Base-by-base conservation (phyloP, 2,113 vertebrate species). In the Stomatorhinus ivindoensis region DNA sequence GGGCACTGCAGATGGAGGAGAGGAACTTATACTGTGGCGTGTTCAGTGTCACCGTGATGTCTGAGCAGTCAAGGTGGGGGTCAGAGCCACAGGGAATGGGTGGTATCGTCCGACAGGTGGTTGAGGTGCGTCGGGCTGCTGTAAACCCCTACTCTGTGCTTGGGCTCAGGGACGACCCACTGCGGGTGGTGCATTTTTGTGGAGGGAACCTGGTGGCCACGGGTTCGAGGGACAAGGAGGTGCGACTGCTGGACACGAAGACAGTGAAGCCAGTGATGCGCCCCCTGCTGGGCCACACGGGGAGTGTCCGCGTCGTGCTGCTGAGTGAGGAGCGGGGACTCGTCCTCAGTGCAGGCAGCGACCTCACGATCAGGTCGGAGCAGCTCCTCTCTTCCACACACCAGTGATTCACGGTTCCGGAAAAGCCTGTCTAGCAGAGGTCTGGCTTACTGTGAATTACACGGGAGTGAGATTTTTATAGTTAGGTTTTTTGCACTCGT, bases 1-100 rank as follows among this genome's bases (percentile, higher is more conserved):
- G 92, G 24, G 90, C n/a, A 0, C 85, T 98, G 0, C 65, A 91
- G 87, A 92, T 97, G 96, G 97, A 99, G 82, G 98, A 99, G 90
- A 95, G 96, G 89, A 99, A 99, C 53, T 90, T 99, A 42, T 99
- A 96, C 91, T 99, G 98, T 82, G 95, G 96, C 19, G 91, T 93
- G 27, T 98, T 97, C 88, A 97, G 95, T 13, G 91, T 93, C 47
- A 90, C 21, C 2, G 91, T 97, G 76, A 92, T 99, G 48, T 89
- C 94, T 10, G 92, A 96, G n/a, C 93, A 87, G 97, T 99, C 17
- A 8, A 48, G 83, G 21, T 82, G 53, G 17, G 55, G 50, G 7
- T 61, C 31, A 44, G 42, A 10, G 17, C 8, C 27, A 10, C 2
- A 0, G 8, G 17, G 10, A 51, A 7, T 31, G 46, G n/a, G 27